Conservation (phyloP, 2,113 vertebrate genomes). For the Vidua macroura region DNA sequence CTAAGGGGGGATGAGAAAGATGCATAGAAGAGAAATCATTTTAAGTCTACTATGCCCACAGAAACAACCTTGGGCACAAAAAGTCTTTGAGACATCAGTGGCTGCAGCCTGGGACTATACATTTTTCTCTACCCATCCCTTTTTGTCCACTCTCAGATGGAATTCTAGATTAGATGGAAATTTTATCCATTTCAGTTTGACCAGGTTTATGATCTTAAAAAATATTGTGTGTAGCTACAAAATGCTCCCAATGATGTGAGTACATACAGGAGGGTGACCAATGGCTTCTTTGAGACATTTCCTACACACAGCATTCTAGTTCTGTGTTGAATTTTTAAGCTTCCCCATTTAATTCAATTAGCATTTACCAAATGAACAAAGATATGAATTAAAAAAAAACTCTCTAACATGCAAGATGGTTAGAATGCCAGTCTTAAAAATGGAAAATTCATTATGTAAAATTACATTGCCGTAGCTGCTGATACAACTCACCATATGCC, state of each 20-base stretch:
- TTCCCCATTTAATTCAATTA: not conserved
- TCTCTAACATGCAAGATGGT: not conserved
- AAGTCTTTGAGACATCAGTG: not conserved
- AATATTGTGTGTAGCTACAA: not conserved
- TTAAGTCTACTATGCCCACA: not conserved
- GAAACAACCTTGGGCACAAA: not conserved
- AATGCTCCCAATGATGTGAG: rapidly evolving
- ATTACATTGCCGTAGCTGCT: not conserved
- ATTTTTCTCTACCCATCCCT: not conserved
- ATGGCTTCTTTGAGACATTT: not conserved
- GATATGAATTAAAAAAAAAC: not conserved
- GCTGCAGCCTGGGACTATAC: not conserved
- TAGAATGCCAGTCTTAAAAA: constrained; percentile 9
- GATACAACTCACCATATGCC: constrained; percentile 15
- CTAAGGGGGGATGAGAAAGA: not conserved
- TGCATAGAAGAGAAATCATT: not conserved
- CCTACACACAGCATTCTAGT: not conserved
- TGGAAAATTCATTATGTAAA: not conserved
- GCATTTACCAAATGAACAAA: constrained; percentile 23
- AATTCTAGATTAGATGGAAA: not conserved
- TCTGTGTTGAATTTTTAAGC: not conserved
- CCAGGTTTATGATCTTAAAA: not conserved
- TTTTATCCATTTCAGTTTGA: not conserved
- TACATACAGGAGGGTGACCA: not conserved
- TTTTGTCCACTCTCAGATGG: not conserved